A percentile compares a stretch with the other conserved stretches of the same genome.
Evolutionary conservation across 1,140 invertebrate genomes (phyloP).

Genomic region (Epicauta chinensis): DNA sequence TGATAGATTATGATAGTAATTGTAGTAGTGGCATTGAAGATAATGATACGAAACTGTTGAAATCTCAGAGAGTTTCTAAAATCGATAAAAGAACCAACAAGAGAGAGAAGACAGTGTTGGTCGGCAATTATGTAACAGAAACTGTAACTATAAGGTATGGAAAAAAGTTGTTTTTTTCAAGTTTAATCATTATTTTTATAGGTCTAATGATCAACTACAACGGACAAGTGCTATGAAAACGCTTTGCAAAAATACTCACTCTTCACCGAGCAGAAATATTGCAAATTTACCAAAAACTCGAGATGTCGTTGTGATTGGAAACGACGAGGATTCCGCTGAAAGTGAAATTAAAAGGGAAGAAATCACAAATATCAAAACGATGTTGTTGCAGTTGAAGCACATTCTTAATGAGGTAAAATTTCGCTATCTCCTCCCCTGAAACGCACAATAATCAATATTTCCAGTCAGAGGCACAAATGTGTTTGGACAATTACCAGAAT

Average conservation of each 20-base stretch:
- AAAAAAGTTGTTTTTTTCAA: slow-evolving; percentile 18
- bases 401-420: slow-evolving; percentile 65
- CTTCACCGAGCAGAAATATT: slow-evolving; percentile 40
- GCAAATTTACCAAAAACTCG: slow-evolving; percentile 10
- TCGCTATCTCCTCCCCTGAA: too few relatives aligned
- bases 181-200: slow-evolving; percentile 35
- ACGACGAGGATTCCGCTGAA: slow-evolving; percentile 51
- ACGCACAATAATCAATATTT: too few relatives aligned
- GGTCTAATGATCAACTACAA: slow-evolving; percentile 8
- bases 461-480: too few relatives aligned
- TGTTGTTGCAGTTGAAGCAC: slow-evolving; percentile 67
- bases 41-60: slow-evolving; percentile 45
- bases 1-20: slow-evolving; percentile 73
- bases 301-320: slow-evolving; percentile 31
- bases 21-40: slow-evolving; percentile 63
- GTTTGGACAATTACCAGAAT: too few relatives aligned
- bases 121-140: too few relatives aligned
- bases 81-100: too few relatives aligned
- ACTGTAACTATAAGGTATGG: too few relatives aligned
- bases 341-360: slow-evolving; percentile 66
- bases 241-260: not conserved
- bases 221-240: not conserved
- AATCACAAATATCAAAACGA: slow-evolving; percentile 70
- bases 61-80: too few relatives aligned
- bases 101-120: too few relatives aligned